Percentiles rank a stretch among this genome's conserved stretches.
phyloP scores from a whole-genome alignment of 2,113 vertebrate genomes.

The Austrofundulus limnaeus region DNA sequence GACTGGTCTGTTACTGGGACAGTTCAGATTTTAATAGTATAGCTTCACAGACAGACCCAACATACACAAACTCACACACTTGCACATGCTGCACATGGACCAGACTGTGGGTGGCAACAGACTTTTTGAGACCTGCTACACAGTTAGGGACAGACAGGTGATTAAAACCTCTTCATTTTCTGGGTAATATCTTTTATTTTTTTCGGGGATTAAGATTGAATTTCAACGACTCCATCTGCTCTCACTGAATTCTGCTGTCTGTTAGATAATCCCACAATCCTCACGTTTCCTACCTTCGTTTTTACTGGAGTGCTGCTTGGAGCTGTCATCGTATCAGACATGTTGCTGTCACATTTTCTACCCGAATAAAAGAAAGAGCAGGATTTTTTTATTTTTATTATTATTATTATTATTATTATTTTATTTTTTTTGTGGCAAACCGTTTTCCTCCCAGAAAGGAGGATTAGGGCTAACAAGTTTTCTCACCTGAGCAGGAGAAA shows the following conservation, averaged over 20 bases:
- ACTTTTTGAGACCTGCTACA: slow-evolving; percentile 62
- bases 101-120: slow-evolving; percentile 64
- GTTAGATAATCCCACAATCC: slow-evolving; percentile 52
- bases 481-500: slow-evolving; percentile 50
- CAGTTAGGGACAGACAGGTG: slow-evolving; percentile 66
- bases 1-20: slow-evolving; percentile 56
- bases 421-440: slow-evolving; percentile 33
- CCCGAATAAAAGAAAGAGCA: slow-evolving; percentile 37
- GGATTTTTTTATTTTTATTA: slow-evolving; percentile 29
- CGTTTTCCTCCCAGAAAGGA: slow-evolving; percentile 43
- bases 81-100: slow-evolving; percentile 65
- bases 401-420: neutral
- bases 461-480: slow-evolving; percentile 72
- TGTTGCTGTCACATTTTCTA: slow-evolving; percentile 58
- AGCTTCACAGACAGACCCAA: slow-evolving; percentile 58
- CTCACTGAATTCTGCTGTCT: slow-evolving; percentile 53
- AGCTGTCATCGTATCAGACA: slow-evolving; percentile 54
- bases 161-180: slow-evolving; percentile 56
- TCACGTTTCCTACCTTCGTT: slow-evolving; percentile 58
- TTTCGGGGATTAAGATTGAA: slow-evolving; percentile 62
- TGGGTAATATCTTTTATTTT: slow-evolving; percentile 63
- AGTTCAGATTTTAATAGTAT: slow-evolving; percentile 60
- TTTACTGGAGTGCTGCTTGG: slow-evolving; percentile 66
- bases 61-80: slow-evolving; percentile 48
- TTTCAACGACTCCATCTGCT: slow-evolving; percentile 58